Evolutionary conservation across 2,797 vertebrate species (phyloP).

Genomic region (Gadopsis marmoratus): DNA sequence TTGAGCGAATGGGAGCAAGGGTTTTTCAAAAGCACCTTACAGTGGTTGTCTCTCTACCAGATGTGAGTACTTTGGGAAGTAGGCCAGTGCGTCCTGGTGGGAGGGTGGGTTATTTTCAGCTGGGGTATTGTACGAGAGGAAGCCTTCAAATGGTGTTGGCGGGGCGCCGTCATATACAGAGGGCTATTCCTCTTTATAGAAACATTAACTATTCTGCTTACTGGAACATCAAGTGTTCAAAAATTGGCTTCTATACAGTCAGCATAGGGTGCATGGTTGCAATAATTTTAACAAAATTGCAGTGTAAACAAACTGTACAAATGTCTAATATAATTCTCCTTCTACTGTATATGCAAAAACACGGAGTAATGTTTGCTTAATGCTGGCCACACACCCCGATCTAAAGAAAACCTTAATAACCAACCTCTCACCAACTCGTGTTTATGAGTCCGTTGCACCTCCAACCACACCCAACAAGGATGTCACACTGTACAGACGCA

Average conservation of each 20-base stretch:
- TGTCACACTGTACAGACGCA: no score
- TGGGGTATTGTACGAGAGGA: slow-evolving; percentile 37
- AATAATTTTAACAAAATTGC: background rate
- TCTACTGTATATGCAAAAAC: no score
- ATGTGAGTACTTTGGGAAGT: slow-evolving; percentile 52
- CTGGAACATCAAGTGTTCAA: background rate
- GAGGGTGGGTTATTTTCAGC: slow-evolving; percentile 52
- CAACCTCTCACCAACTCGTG: no score
- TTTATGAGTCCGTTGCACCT: background rate
- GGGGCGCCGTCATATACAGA: background rate
- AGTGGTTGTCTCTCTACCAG: slow-evolving; percentile 39
- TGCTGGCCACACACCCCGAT: background rate
- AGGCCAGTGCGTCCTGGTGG: slow-evolving; percentile 46
- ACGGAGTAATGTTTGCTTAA: background rate
- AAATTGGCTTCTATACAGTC: background rate
- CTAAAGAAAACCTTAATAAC: background rate
- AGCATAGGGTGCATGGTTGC: background rate
- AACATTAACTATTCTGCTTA: background rate
- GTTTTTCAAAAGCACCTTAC: slow-evolving; percentile 43
- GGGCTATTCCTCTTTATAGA: slow-evolving; percentile 6
- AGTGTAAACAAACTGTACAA: background rate
- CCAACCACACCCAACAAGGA: background rate
- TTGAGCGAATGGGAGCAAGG: slow-evolving; percentile 25
- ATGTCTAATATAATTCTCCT: background rate
- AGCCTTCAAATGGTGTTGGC: slow-evolving; percentile 29